Evolutionary conservation across 1,140 invertebrate genomes (phyloP), one percentile per base, ranked within the genome.

Genomic region (Drosophila gunungcola): DNA sequence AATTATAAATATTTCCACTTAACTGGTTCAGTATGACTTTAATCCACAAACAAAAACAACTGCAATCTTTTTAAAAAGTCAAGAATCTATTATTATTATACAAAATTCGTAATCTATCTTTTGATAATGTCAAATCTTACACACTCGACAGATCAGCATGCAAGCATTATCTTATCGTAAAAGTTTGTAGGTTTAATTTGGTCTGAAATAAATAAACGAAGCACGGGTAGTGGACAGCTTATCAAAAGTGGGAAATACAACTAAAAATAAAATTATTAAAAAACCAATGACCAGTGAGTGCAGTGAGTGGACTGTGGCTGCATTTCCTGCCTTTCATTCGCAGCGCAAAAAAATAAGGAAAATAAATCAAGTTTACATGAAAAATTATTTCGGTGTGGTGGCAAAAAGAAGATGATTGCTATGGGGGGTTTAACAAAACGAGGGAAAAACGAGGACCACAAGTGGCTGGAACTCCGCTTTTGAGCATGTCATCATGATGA

Each of bases 361-460:
- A 70, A 70, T 70, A 73, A 73, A 73, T 67, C 72, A 76, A 76
- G 61, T 76, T 74, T 65, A 74, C 38, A 74, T 76, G 54, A 76
- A 54, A 76, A 76, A 76, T 67, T 43, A 76, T 76, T 75, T 76
- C 36, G 51, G 21, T 7, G 32, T 11, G 29, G 27, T 34, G 51
- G 49, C 1, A 45, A 41, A 65, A 65, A 38, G 48, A 69, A 57
- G 67, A 70, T 70, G 67, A 70, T 70, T 70, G 68, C 61, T 29
- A 10, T 42, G 38, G 67, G 16, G 51, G 68, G 11, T 70, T 16
- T 16, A 0, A 21, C 16, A 21, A 21, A 21, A 51, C n/a, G 48
- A 38, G 32, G 64, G 29, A 62, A 62, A 11, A 2, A 21, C 29
- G n/a, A 45, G 64, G 62, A 68, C 48, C 62, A 67, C 46, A 68